phyloP scores from a whole-genome alignment of 2,113 vertebrate genomes.

The Sturnus vulgaris region DNA sequence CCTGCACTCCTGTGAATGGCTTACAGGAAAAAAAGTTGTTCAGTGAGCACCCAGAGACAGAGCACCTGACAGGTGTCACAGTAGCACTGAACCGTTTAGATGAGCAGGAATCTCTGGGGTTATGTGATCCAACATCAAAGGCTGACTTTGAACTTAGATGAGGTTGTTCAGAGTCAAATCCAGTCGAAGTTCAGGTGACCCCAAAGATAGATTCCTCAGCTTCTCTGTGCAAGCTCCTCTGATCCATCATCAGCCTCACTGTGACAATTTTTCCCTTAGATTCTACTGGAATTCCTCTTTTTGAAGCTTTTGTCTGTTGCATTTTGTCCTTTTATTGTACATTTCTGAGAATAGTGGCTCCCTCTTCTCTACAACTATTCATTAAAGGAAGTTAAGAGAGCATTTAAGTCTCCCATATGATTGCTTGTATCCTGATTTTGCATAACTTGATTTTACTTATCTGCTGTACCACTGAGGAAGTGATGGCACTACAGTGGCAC shows the following conservation, averaged over 20 bases:
- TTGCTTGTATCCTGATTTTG: neutral
- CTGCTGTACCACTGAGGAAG: neutral
- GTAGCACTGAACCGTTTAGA: neutral
- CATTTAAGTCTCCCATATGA: neutral
- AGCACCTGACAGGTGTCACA: neutral
- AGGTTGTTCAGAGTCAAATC: neutral
- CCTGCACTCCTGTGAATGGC: neutral
- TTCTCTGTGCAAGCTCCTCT: neutral
- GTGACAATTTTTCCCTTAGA: neutral
- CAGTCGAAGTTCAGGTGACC: neutral
- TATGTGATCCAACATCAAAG: neutral
- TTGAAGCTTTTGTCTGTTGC: neutral
- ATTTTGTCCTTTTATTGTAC: neutral
- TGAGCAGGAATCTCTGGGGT: neutral
- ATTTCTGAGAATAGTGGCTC: neutral
- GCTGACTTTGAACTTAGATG: neutral
- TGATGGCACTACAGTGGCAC: neutral
- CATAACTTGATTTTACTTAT: neutral
- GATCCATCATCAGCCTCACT: neutral
- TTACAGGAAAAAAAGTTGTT: neutral
- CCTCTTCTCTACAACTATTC: neutral
- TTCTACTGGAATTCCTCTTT: neutral
- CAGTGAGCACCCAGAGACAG: neutral
- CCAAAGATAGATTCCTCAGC: neutral
- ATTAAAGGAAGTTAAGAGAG: neutral